A percentile compares a stretch with the other conserved stretches of the same genome.
Evolutionary conservation across 2,888 invertebrate species (phyloP).

Genomic region (Drosophila mayaguana): DNA sequence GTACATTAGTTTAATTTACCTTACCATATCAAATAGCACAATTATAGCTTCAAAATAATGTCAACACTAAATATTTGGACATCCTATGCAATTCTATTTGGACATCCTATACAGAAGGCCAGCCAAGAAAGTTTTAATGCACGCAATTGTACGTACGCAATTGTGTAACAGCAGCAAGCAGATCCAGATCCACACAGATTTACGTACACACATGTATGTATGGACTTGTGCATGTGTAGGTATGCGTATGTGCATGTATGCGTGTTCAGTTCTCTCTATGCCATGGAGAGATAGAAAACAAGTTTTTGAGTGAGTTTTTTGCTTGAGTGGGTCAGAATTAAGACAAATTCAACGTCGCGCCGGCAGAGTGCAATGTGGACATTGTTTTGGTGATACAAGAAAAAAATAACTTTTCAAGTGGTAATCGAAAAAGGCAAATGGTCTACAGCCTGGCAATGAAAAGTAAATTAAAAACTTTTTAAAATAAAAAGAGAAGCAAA

Average conservation of each 20-base stretch:
- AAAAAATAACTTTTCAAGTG: slow-evolving; percentile 9
- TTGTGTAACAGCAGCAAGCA: slow-evolving; percentile 59
- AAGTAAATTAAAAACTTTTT: slow-evolving; percentile 15
- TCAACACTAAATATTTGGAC: too few species aligned
- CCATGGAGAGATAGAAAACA: slow-evolving; percentile 29
- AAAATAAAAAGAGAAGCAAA: slow-evolving; percentile 18
- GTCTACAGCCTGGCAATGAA: slow-evolving; percentile 16
- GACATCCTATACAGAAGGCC: not conserved
- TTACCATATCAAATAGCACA: not conserved
- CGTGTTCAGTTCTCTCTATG: not conserved
- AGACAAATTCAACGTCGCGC: slow-evolving; percentile 37
- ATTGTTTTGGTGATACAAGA: slow-evolving; percentile 37
- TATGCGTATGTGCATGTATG: not conserved
- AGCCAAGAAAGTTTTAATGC: slow-evolving; percentile 2
- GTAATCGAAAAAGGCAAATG: slow-evolving; percentile 18
- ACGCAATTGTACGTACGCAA: slow-evolving; percentile 51
- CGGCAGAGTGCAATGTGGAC: slow-evolving; percentile 31
- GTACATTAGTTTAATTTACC: not conserved
- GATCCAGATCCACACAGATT: slow-evolving; percentile 35
- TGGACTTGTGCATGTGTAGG: not conserved
- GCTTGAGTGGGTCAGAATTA: slow-evolving; percentile 53
- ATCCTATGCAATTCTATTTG: not conserved
- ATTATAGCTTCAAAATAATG: not conserved
- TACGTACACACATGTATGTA: not conserved
- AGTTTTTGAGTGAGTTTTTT: slow-evolving; percentile 56